phyloP scores from a whole-genome alignment of 2,113 vertebrate genomes.

The Serilophus lunatus region DNA sequence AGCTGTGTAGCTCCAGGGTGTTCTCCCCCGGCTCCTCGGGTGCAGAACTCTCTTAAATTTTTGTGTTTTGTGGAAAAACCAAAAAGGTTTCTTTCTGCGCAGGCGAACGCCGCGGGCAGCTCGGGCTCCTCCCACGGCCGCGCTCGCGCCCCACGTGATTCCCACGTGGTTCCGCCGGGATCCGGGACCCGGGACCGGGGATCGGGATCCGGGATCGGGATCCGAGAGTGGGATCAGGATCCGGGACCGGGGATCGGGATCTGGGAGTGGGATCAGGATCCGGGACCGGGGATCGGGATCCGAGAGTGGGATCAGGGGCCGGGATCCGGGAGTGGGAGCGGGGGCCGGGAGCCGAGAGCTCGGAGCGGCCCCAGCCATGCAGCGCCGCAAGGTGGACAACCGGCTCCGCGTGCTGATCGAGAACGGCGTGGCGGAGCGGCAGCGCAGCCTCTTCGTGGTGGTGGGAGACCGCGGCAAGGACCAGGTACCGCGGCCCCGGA shows the following conservation, averaged over 20 bases:
- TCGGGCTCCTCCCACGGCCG: not conserved
- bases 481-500: slow-evolving; percentile 50
- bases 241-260: not conserved
- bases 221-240: too few relatives aligned
- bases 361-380: slow-evolving; percentile 63
- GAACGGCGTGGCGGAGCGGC: slow-evolving; percentile 86
- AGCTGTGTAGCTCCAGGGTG: not conserved
- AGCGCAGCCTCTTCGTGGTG: slow-evolving; percentile 88
- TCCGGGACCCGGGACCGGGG: not conserved
- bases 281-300: not conserved
- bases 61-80: too few relatives aligned
- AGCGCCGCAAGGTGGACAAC: slow-evolving; percentile 95
- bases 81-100: not conserved
- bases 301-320: too few relatives aligned
- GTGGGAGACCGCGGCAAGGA: slow-evolving; percentile 93
- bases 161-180: not conserved
- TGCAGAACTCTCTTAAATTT: fast-evolving
- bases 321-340: not conserved
- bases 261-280: too few relatives aligned
- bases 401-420: slow-evolving; percentile 95
- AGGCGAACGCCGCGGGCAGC: not conserved
- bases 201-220: too few relatives aligned
- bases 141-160: not conserved
- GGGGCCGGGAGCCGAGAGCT: not conserved
- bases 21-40: not conserved